phyloP scores from a whole-genome alignment of 2,888 invertebrate genomes.

The Maniola hyperantus region DNA sequence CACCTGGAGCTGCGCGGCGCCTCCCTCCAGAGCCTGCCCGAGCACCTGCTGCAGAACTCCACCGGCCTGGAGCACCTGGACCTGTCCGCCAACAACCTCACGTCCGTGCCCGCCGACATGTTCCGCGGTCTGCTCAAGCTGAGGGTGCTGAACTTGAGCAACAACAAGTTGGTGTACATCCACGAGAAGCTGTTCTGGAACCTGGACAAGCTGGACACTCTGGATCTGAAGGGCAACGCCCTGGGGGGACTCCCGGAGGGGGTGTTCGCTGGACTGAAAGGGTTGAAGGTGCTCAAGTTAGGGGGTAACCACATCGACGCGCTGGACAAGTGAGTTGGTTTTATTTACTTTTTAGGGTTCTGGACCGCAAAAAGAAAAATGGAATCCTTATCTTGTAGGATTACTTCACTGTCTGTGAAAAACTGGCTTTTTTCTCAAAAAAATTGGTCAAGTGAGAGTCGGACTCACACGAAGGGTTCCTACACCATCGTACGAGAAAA shows the following conservation, averaged over 20 bases:
- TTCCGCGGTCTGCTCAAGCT: constrained; percentile 27
- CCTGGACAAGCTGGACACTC: constrained; percentile 33
- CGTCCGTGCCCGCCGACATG: background rate
- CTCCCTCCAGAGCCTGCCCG: constrained; percentile 36
- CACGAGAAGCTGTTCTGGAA: constrained; percentile 40
- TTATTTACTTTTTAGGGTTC: background rate
- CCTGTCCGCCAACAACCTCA: constrained; percentile 16
- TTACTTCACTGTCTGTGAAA: no score
- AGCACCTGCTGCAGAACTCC: constrained; percentile 37
- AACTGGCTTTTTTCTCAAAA: no score
- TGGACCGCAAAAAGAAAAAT: no score
- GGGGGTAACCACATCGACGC: constrained; percentile 16
- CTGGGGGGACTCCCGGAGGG: constrained; percentile 14
- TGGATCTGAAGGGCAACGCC: constrained; percentile 39
- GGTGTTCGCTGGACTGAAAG: constrained; percentile 2
- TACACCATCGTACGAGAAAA: no score
- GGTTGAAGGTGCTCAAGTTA: constrained; percentile 23
- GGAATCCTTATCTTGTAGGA: no score
- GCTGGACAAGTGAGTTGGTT: constrained; percentile 34
- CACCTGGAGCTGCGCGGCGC: constrained; percentile 43
- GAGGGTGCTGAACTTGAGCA: constrained; percentile 39
- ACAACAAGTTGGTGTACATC: constrained; percentile 42
- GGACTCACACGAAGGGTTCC: no score
- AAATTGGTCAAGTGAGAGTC: no score
- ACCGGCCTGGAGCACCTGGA: constrained; percentile 23